These are phyloP conservation scores for Hyperoplus immaculatus DNA, from an alignment of 2,797 vertebrate species.

Conservation along the genomic window DNA sequence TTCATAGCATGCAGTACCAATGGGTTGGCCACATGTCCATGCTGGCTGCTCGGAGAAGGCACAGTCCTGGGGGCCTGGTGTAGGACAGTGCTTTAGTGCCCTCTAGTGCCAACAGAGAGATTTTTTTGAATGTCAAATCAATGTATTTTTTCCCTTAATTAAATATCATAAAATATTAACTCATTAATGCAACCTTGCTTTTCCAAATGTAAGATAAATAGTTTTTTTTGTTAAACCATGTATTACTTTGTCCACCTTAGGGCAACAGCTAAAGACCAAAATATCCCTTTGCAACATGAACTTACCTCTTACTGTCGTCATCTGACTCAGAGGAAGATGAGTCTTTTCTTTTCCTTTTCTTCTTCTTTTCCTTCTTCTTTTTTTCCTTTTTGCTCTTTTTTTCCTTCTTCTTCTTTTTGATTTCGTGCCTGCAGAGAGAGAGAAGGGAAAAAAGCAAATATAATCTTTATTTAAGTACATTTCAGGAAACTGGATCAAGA, in stretches of 20 bases:
- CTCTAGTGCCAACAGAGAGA: slow-evolving; percentile 72
- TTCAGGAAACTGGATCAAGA: background rate
- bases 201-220: background rate
- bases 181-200: background rate
- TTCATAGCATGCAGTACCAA: too few relatives aligned
- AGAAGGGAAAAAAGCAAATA: background rate
- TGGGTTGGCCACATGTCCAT: too few relatives aligned
- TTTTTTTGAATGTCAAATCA: background rate
- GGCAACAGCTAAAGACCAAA: background rate
- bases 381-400: slow-evolving; percentile 92
- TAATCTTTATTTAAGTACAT: background rate
- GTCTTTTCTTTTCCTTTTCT: slow-evolving; percentile 80
- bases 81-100: slow-evolving; percentile 63
- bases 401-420: slow-evolving; percentile 89
- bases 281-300: background rate
- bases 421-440: slow-evolving; percentile 73
- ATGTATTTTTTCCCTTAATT: background rate
- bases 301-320: slow-evolving; percentile 79
- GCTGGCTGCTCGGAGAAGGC: too few relatives aligned
- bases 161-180: background rate
- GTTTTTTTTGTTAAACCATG: background rate
- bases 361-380: slow-evolving; percentile 87
- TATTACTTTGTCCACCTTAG: background rate
- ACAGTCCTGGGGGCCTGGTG: background rate
- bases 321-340: slow-evolving; percentile 74